Conservation (phyloP, 2,797 vertebrate genomes). For the Amblyraja radiata region DNA sequence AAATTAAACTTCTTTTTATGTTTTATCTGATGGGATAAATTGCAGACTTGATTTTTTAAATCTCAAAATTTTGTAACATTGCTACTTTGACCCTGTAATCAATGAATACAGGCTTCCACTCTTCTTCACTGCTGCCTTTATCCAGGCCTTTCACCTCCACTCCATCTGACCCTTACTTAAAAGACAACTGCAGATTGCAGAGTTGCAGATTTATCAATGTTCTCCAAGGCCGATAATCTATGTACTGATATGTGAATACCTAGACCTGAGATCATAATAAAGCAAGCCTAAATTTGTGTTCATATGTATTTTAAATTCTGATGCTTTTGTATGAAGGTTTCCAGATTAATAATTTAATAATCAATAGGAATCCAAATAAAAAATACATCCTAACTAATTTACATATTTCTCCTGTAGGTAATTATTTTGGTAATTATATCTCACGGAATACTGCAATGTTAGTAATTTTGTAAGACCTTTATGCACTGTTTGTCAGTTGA, state of each 20-base stretch:
- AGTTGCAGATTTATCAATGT: neutral
- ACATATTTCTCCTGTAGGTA: neutral
- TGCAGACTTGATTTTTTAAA: too few relatives aligned
- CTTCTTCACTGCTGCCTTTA: neutral
- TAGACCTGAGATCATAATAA: neutral
- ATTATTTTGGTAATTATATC: neutral
- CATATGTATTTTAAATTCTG: neutral
- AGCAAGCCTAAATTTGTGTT: neutral
- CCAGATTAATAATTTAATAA: neutral
- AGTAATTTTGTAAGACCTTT: neutral
- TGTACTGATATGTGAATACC: neutral
- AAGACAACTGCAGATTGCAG: neutral
- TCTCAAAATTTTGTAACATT: too few relatives aligned
- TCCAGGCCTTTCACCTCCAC: neutral
- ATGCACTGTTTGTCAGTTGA: neutral
- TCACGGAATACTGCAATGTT: neutral
- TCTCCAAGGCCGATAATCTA: neutral
- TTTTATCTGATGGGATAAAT: too few relatives aligned
- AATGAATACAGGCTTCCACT: neutral
- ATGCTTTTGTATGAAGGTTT: neutral
- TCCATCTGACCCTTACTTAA: neutral
- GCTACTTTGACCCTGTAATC: too few relatives aligned
- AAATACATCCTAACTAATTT: neutral
- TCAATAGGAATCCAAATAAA: neutral
- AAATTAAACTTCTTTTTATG: too few relatives aligned